Base-by-base conservation (phyloP, 2,888 invertebrate genomes). In the Eurytoma californica region DNA sequence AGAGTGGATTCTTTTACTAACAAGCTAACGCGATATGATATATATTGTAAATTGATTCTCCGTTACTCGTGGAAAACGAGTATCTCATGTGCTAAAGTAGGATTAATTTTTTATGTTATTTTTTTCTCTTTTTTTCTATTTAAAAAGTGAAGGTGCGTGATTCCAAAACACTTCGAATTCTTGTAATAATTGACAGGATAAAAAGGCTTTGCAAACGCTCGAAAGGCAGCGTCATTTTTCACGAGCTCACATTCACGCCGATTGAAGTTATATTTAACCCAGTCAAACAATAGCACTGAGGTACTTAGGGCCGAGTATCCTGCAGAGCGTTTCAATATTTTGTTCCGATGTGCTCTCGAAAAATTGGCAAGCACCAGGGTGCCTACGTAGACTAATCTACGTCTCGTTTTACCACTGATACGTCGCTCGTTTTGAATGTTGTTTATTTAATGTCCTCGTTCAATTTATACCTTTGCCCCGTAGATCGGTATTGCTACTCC, bases 41-140 rank as follows among this genome's bases (percentile, higher is more conserved):
- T 61, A 61, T 30, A 61, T 61, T 12, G 30, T 61, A 61, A 61
- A 16, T 61, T 61, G 61, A 30, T 30, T 61, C 7, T 39, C 39
- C 3, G 39, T 39, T 39, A 39, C 3, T 3, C 39, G 39, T 7
- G 39, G 39, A 61, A 9, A 9, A 4, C 28, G 14, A 0, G 20
- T 39, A 7, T 13, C 3, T 16, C 30, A 4, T 30, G 30, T n/a
- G n/a, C 5, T 14, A 61, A n/a, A 60, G 14, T 14, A 28, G 3
- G 39, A 39, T 60, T 7, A 20, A 13, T 5, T 61, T 61, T 30
- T 28, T 30, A 12, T 30, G 60, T 5, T 16, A 13, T 12, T 13
- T 9, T 20, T n/a, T 58, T 49, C 3, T 53, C 3, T 53, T 53
- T 14, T 53, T 14, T 53, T 13, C n/a, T 0, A 53, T 53, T 53